Conservation (phyloP, 1,140 invertebrate species). For the Vollenhovia emeryi region DNA sequence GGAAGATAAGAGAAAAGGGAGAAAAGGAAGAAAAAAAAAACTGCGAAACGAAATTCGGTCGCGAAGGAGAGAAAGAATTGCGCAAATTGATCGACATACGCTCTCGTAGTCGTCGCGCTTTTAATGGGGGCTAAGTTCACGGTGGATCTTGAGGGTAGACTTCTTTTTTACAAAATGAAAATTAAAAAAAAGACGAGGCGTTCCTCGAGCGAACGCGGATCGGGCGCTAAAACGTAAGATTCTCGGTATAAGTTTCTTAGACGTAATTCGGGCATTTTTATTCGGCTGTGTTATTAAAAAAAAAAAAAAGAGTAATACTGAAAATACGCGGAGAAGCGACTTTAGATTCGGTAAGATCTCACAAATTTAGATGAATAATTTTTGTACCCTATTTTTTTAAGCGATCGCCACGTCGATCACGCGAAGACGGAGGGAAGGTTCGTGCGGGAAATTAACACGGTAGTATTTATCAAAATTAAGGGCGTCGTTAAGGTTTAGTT, state of each 20-base stretch:
- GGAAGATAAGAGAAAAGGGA: background rate
- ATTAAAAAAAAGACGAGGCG: conserved; percentile 13
- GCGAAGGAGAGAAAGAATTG: background rate
- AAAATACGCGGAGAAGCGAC: conserved; percentile 48
- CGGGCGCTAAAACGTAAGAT: conserved; percentile 48
- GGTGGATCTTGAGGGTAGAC: conserved; percentile 62
- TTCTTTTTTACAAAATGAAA: conserved; percentile 43
- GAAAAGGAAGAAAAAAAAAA: background rate
- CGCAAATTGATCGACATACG: conserved; percentile 15
- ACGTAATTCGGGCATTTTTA: conserved; percentile 80
- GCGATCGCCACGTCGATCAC: conserved; percentile 73
- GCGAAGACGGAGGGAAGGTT: conserved; percentile 65
- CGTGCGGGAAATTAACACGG: conserved; percentile 55
- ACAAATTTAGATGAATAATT: conserved; percentile 83
- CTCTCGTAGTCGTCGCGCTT: conserved; percentile 30
- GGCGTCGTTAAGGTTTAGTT: conserved; percentile 70
- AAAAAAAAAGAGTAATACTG: conserved; percentile 46
- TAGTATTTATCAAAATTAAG: conserved; percentile 65
- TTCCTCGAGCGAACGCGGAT: conserved; percentile 43
- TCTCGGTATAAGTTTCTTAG: conserved; percentile 59
- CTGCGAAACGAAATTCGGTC: conserved; percentile 26
- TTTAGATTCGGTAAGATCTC: conserved; percentile 80
- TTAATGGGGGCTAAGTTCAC: conserved; percentile 60
- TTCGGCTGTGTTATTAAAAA: conserved; percentile 83
- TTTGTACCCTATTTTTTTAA: conserved; percentile 86